Evolutionary conservation across 2,888 invertebrate genomes (phyloP).

Genomic region (Entomobrya proxima): DNA sequence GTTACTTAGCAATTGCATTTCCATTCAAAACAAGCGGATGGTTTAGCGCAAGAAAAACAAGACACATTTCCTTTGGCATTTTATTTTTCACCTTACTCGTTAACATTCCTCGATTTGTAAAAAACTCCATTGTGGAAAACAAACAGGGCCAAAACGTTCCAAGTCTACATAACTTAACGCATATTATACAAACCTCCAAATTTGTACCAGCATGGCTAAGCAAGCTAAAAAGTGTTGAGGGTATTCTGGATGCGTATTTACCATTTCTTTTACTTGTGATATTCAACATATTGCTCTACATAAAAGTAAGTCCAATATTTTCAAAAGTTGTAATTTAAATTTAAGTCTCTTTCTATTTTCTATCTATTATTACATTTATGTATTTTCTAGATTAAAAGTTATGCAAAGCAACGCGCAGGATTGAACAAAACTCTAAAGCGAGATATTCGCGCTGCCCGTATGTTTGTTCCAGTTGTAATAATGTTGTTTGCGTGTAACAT

Average conservation of each 20-base stretch:
- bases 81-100: neutral
- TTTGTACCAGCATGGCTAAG: too few relatives aligned
- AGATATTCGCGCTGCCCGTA: conserved; percentile 42
- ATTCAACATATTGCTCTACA: conserved; percentile 37
- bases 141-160: neutral
- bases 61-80: neutral
- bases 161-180: conserved; percentile 9
- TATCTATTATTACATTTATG: too few relatives aligned
- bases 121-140: neutral
- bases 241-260: conserved; percentile 39
- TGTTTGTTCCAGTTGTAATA: conserved; percentile 48
- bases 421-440: neutral
- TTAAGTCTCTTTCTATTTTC: too few relatives aligned
- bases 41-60: conserved; percentile 5
- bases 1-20: conserved; percentile 13
- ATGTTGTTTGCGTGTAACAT: conserved; percentile 34
- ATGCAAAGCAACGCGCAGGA: neutral
- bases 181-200: neutral
- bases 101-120: conserved; percentile 27
- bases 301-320: conserved; percentile 33
- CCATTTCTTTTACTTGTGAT: conserved; percentile 41
- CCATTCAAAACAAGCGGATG: neutral
- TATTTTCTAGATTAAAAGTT: conserved; percentile 38
- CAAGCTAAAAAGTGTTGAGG: conserved; percentile 41
- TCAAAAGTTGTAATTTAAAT: too few relatives aligned